Evolutionary conservation across 2,797 vertebrate species (phyloP), one percentile per base, ranked within the genome.

Genomic region (Sebastes kiyomatsui): DNA sequence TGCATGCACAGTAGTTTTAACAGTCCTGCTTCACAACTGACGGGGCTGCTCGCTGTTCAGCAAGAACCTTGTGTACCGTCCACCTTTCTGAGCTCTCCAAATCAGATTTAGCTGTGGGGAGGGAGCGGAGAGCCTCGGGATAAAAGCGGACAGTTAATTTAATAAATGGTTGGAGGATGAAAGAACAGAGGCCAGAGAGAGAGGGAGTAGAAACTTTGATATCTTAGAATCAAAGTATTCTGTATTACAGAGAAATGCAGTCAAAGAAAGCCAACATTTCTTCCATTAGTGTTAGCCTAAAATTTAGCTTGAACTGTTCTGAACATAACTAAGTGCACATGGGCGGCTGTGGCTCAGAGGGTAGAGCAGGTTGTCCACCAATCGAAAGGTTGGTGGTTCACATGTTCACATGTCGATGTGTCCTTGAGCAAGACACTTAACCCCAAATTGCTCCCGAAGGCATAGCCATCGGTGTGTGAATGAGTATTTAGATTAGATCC

Each of bases 91-190:
- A 79, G 74, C 62, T 73, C 66, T 75, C 49, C 13, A 72, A 88
- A 91, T 91, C 67, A 65, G 38, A 90, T 90, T 88, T 76, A 42
- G 67, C 55, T 68, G 55, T 38, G 49, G 49, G 32, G 32, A 78
- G 66, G 61, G 69, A 60, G 61, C 32, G 7, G 23, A 65, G 65
- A 68, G 72, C 67, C 35, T 70, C 64, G 20, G 67, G 72, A 82
- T 77, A 8, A 59, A 85, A 81, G 38, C 49, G 5, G 77, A 54
- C 56, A n/a, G 27, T 49, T 85, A 69, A 90, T 80, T 81, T n/a
- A 80, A 86, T 89, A 59, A 81, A 49, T 58, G 18, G 13, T 42
- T 46, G 23, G 18, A 60, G 69, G 62, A 73, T 77, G 55, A 68
- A 65, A 62, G 79, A 58, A 60, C 67, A 8, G 30, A 85, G 18